Evolutionary conservation across 2,797 vertebrate genomes (phyloP).

Genomic region (Eulemur albifrons): DNA sequence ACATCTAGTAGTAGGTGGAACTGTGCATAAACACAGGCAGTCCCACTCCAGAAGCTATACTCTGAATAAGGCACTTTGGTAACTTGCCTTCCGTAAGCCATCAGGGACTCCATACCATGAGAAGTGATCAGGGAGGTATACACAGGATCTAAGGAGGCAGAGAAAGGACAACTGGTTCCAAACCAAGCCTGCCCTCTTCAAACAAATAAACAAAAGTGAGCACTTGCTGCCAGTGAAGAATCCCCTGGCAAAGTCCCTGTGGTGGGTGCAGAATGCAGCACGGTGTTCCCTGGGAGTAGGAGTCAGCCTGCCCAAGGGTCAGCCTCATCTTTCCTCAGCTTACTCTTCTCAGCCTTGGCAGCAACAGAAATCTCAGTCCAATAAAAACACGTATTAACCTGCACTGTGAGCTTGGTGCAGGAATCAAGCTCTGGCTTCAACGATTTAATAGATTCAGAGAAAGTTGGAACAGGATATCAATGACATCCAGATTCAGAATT

Average conservation of each 20-base stretch:
- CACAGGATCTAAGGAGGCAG: not conserved
- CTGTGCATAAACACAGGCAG: not conserved
- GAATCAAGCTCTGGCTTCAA: slow-evolving; percentile 61
- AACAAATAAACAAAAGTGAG: not conserved
- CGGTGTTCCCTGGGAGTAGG: not conserved
- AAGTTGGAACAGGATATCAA: slow-evolving; percentile 48
- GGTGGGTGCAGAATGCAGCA: not conserved
- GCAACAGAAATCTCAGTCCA: not conserved
- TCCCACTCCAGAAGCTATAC: not conserved
- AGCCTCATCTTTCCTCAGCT: not conserved
- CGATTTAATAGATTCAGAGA: not conserved
- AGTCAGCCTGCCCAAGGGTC: not conserved
- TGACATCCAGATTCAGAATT: slow-evolving; percentile 10
- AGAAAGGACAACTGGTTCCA: not conserved
- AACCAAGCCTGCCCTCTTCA: not conserved
- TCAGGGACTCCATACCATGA: not conserved
- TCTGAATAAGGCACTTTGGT: not conserved
- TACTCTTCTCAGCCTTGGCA: not conserved
- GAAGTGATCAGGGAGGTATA: not conserved
- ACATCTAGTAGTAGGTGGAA: not conserved
- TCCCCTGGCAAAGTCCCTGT: not conserved
- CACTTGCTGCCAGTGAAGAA: not conserved
- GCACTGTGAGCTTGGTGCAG: slow-evolving; percentile 60
- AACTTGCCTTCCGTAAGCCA: not conserved
- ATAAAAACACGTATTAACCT: slow-evolving; percentile 68